Percentiles rank a stretch among this genome's conserved stretches.
Evolutionary conservation across 2,797 vertebrate species (phyloP).

Genomic region (Zonotrichia albicollis): DNA sequence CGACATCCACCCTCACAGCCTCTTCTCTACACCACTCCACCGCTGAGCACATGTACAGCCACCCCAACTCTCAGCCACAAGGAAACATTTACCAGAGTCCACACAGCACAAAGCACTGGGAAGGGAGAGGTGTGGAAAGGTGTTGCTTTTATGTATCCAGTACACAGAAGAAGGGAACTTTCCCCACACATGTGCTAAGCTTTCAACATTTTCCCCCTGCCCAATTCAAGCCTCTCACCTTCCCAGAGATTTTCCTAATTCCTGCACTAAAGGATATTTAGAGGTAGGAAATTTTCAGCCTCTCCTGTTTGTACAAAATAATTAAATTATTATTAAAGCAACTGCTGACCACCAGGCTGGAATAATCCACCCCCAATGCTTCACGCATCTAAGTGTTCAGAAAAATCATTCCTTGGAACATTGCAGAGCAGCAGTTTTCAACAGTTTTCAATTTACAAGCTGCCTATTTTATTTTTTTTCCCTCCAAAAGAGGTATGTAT

Average conservation of each 20-base stretch:
- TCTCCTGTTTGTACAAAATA: neutral
- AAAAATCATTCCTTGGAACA: neutral
- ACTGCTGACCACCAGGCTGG: neutral
- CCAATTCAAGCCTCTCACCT: neutral
- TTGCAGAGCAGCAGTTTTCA: constrained; percentile 23
- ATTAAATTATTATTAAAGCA: neutral
- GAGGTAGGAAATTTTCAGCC: neutral
- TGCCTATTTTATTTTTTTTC: neutral
- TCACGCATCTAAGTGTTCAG: neutral
- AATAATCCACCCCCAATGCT: neutral
- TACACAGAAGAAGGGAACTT: neutral
- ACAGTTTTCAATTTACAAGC: constrained; percentile 40
- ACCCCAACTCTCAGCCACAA: neutral
- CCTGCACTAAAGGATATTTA: neutral
- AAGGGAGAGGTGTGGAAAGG: neutral
- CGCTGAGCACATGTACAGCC: rapidly evolving
- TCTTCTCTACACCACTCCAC: neutral
- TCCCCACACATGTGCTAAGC: neutral
- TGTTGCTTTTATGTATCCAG: neutral
- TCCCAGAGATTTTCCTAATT: neutral
- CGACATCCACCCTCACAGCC: neutral
- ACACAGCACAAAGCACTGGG: neutral
- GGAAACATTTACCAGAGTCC: neutral
- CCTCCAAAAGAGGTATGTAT: neutral
- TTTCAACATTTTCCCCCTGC: neutral